Percentiles rank a stretch among this genome's conserved stretches.
Evolutionary conservation across 2,888 invertebrate species (phyloP).

Genomic region (Bombylius discolor): DNA sequence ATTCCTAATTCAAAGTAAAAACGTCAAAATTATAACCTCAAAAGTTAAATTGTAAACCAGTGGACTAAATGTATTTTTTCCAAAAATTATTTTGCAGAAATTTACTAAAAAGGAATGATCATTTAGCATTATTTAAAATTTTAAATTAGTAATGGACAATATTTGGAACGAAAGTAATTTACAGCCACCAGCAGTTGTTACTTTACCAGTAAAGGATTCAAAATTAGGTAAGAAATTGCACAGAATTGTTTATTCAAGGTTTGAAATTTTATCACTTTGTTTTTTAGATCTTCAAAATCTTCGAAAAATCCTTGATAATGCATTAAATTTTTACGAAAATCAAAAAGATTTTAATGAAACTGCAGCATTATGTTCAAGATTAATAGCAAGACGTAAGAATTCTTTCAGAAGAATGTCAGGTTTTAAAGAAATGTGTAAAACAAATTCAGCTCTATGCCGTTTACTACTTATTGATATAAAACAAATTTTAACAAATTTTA

Average conservation of each 20-base stretch:
- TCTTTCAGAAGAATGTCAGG: constrained; percentile 29
- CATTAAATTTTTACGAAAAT: constrained; percentile 1
- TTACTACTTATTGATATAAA: constrained; percentile 25
- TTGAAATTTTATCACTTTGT: background rate
- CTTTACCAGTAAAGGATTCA: constrained; percentile 15
- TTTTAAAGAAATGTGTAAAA: constrained; percentile 26
- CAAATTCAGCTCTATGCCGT: constrained; percentile 28
- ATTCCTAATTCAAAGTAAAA: too few species aligned
- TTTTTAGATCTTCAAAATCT: background rate
- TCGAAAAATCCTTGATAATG: background rate
- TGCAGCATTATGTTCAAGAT: constrained; percentile 28
- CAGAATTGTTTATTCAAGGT: too few species aligned
- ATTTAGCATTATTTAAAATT: too few species aligned
- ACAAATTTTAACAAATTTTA: constrained; percentile 24
- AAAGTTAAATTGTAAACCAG: too few species aligned
- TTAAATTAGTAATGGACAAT: background rate
- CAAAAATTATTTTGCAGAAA: too few species aligned
- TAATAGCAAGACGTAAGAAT: constrained; percentile 31
- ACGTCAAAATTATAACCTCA: too few species aligned
- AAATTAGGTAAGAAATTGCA: background rate
- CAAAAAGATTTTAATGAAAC: constrained; percentile 20
- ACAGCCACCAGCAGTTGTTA: constrained; percentile 28
- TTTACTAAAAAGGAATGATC: too few species aligned
- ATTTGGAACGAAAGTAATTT: constrained; percentile 28
- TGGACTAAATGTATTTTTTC: too few species aligned